A percentile compares a stretch with the other conserved stretches of the same genome.
Conservation (phyloP, 2,888 invertebrate genomes). For the Folsomia candida region DNA sequence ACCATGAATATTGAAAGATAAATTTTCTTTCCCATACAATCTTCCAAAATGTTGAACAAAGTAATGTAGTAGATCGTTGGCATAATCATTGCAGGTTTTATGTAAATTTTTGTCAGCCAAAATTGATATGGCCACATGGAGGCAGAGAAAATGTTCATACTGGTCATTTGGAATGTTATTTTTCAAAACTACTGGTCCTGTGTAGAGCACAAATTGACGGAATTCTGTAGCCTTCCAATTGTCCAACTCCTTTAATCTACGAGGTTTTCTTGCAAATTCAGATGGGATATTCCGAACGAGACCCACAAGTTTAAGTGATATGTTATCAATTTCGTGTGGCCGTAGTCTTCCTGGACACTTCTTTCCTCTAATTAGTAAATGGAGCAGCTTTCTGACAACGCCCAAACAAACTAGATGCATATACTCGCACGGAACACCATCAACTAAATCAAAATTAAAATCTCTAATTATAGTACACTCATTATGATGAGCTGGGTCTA, state of each 20-base stretch:
- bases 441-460: constrained; percentile 21
- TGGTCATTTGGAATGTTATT: constrained; percentile 20
- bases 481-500: constrained; percentile 31
- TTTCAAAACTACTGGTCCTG: constrained; percentile 45
- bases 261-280: constrained; percentile 48
- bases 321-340: background rate
- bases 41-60: constrained; percentile 50
- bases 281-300: background rate
- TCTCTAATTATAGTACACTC: constrained; percentile 17
- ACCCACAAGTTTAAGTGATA: background rate
- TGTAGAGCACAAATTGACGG: constrained; percentile 46
- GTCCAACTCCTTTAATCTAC: constrained; percentile 42
- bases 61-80: constrained; percentile 39
- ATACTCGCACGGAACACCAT: constrained; percentile 27
- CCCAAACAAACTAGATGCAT: constrained; percentile 37
- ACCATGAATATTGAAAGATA: constrained; percentile 54
- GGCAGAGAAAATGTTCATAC: constrained; percentile 10
- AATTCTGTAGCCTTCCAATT: constrained; percentile 51
- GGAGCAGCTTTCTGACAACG: constrained; percentile 25
- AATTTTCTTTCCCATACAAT: constrained; percentile 52
- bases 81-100: constrained; percentile 35
- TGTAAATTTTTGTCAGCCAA: background rate
- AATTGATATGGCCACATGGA: constrained; percentile 5
- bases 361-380: constrained; percentile 4
- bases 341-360: background rate